A percentile compares a stretch with the other conserved stretches of the same genome.
These are phyloP conservation scores for Lepetodrilus schrolli DNA, from an alignment of 2,888 invertebrate genomes.

Conservation along the genomic window DNA sequence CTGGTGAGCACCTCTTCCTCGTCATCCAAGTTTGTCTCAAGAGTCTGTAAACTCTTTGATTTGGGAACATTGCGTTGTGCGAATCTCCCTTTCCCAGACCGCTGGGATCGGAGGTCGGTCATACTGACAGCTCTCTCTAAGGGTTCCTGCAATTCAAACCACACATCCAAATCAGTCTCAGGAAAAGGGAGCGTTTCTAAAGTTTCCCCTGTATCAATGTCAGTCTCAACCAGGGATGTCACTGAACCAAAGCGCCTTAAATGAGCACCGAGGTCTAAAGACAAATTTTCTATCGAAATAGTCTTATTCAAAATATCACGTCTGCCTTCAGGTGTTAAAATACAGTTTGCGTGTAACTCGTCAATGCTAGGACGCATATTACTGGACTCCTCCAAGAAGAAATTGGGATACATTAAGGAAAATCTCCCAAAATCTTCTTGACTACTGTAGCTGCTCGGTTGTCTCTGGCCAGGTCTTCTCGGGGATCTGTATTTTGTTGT, in stretches of 20 bases:
- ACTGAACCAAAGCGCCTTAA: constrained; percentile 56
- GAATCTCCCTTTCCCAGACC: constrained; percentile 60
- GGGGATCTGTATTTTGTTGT: constrained; percentile 43
- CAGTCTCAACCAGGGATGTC: constrained; percentile 63
- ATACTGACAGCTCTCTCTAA: constrained; percentile 65
- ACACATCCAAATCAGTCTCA: constrained; percentile 62
- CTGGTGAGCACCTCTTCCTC: constrained; percentile 74
- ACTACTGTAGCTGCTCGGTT: constrained; percentile 33
- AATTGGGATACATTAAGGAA: constrained; percentile 32
- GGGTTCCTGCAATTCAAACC: constrained; percentile 59
- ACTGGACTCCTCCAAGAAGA: constrained; percentile 33
- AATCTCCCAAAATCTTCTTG: constrained; percentile 41
- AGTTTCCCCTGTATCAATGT: constrained; percentile 62
- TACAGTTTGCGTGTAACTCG: constrained; percentile 65
- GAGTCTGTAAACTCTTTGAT: constrained; percentile 67
- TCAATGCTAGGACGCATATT: constrained; percentile 43
- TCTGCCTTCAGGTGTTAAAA: constrained; percentile 62
- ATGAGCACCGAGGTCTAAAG: constrained; percentile 42
- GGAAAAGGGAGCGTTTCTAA: constrained; percentile 42
- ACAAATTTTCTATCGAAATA: constrained; percentile 64
- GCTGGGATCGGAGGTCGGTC: constrained; percentile 58
- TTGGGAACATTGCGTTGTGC: constrained; percentile 63
- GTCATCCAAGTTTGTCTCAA: constrained; percentile 67
- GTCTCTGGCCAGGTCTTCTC: neutral
- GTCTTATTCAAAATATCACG: constrained; percentile 60